Percentiles rank a stretch among this genome's conserved stretches.
Conservation (phyloP, 2,888 invertebrate species). For the Drosophila percnosoma region DNA sequence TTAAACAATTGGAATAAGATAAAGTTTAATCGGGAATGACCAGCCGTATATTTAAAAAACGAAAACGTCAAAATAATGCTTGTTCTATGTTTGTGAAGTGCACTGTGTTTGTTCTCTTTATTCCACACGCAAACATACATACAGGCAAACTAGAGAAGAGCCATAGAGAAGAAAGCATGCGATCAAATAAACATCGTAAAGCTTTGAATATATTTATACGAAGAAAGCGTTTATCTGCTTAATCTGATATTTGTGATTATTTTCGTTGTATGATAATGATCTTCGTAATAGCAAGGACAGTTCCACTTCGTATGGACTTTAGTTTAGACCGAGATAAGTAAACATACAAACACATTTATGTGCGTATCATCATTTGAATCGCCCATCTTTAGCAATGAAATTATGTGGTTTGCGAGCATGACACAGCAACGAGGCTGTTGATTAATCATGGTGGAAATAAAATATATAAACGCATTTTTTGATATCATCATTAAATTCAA, state of each 20-base stretch:
- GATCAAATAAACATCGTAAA: not conserved
- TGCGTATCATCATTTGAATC: not conserved
- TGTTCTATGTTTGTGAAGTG: not conserved
- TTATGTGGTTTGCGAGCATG: slow-evolving; percentile 35
- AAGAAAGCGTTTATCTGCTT: not conserved
- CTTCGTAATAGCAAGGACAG: not conserved
- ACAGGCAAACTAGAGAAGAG: not conserved
- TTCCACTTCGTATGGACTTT: not conserved
- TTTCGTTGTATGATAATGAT: not conserved
- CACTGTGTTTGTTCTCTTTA: not conserved
- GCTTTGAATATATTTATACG: slow-evolving; percentile 9
- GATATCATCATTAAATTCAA: not conserved
- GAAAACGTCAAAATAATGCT: not conserved
- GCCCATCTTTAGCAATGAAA: slow-evolving; percentile 7
- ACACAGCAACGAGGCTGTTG: slow-evolving; percentile 32
- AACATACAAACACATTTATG: not conserved
- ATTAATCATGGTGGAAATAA: not conserved
- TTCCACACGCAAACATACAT: not conserved
- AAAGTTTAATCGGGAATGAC: not conserved
- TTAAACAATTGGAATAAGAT: not conserved
- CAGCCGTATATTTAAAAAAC: not conserved
- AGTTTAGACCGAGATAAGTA: not conserved
- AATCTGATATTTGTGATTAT: not conserved
- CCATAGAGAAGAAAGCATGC: not conserved
- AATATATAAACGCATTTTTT: slow-evolving; percentile 1